Evolutionary conservation across 92 coral and sea anemone genomes (phyloP).

Genomic region (Umimayanthus chanpuru): DNA sequence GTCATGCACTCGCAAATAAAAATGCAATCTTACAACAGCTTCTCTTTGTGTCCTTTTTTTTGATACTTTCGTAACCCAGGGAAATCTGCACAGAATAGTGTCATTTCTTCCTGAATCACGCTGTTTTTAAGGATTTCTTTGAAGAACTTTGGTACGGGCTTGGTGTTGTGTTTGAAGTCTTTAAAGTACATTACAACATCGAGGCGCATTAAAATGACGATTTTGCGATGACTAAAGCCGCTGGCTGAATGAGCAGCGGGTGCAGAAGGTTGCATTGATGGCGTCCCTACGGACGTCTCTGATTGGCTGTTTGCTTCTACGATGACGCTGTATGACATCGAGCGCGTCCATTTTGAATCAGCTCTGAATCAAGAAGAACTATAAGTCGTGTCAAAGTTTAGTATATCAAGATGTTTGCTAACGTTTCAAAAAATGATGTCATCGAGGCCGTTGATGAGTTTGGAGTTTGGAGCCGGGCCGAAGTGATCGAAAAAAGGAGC

Average conservation of each 20-base stretch:
- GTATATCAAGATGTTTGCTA: no score
- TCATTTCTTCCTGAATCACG: not conserved
- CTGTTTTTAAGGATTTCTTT: constrained; percentile 32
- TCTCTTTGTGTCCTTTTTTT: constrained; percentile 39
- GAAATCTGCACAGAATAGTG: constrained; percentile 27
- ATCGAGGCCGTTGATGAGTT: no score
- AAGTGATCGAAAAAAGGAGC: no score
- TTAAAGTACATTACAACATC: no score
- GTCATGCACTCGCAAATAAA: no score
- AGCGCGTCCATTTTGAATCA: not conserved
- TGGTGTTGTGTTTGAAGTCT: constrained; percentile 11
- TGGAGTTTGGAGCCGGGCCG: no score
- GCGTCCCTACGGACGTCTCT: not conserved
- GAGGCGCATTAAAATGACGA: no score
- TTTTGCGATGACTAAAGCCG: no score
- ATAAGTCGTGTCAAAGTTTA: not conserved
- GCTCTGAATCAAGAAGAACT: not conserved
- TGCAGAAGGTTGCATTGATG: no score
- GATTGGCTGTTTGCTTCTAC: not conserved
- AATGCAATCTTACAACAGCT: not conserved
- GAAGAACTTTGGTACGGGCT: constrained; percentile 27
- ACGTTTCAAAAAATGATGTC: no score
- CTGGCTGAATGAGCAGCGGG: no score
- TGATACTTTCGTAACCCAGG: constrained; percentile 8
- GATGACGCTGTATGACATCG: not conserved